These are phyloP conservation scores for Macrotus californicus DNA, from an alignment of 2,113 vertebrate genomes.

Conservation along the genomic window DNA sequence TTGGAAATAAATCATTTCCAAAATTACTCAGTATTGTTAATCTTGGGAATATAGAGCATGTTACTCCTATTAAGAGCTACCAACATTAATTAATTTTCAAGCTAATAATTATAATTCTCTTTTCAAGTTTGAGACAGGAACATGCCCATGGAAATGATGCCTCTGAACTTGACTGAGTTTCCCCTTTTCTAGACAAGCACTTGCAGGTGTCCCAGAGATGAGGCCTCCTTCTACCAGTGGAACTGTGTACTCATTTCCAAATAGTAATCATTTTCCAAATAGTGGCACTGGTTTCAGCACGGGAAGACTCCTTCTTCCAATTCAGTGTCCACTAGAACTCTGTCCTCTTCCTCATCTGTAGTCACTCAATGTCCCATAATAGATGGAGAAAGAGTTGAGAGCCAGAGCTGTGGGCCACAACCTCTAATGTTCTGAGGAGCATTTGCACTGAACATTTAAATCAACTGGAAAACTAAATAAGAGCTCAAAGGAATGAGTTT, in stretches of 20 bases:
- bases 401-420: not conserved
- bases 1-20: not conserved
- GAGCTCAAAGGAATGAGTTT: not conserved
- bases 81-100: slow-evolving; percentile 42
- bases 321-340: not conserved
- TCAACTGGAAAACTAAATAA: slow-evolving; percentile 1
- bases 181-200: not conserved
- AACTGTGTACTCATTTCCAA: not conserved
- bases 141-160: not conserved
- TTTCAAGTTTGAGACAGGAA: slow-evolving; percentile 9
- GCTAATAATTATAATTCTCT: slow-evolving; percentile 31
- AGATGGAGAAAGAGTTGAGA: not conserved
- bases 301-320: not conserved
- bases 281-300: not conserved
- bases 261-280: not conserved
- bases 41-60: slow-evolving; percentile 4
- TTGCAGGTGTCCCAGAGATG: not conserved
- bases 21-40: slow-evolving; percentile 27
- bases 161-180: not conserved
- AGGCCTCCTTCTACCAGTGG: not conserved
- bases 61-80: not conserved
- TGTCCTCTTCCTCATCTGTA: not conserved
- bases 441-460: slow-evolving; percentile 1
- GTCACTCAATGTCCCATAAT: not conserved
- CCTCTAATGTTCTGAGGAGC: not conserved